Base-by-base conservation (phyloP, 2,888 invertebrate species). In the Mythimna ferrago region DNA sequence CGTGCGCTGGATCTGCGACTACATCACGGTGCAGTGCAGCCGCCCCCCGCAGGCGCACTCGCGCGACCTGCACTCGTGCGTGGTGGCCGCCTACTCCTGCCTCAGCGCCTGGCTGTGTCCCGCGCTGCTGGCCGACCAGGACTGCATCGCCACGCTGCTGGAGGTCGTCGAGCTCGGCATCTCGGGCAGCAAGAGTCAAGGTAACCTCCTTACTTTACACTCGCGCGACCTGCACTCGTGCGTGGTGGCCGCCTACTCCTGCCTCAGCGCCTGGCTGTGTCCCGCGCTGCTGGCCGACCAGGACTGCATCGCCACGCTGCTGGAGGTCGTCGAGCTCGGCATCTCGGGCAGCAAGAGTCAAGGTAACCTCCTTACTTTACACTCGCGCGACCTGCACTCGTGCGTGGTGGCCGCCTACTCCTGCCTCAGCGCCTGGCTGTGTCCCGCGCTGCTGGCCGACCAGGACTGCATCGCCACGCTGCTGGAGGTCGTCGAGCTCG, bases 131-230 rank as follows among this genome's bases (percentile, higher is more conserved):
- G 97, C 98, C 90, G 99, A 99, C 92, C 98, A 98, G 86, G 99
- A 99, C 90, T 99, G 99, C 90, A 97, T 99, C 54, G 98, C 98
- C 80, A 98, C 99, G 53, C 98, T 99, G 69, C 97, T 99, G 79
- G 99, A 99, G 95, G 99, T 99, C 0, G 99, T 99, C 2, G 99
- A 99, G 93, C 97, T 99, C 41, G 99, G 99, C 70, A 99, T 99
- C 71, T 99, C 99, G 0, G 99, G 99, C 21, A 98, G 98, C 10
- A 99, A 99, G 95, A 53, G 98, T 72, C 96, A 97, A 63, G 98
- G n/a, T n/a, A n/a, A n/a, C n/a, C n/a, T n/a, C n/a, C n/a, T n/a
- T n/a, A n/a, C n/a, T n/a, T n/a, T n/a, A n/a, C 99, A 99, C 96
- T 99, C 99, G 65, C 98, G 99, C 92, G 99, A 99, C 96, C 97